Evolutionary conservation across 2,113 vertebrate genomes (phyloP).

Genomic region (Clupea harengus): DNA sequence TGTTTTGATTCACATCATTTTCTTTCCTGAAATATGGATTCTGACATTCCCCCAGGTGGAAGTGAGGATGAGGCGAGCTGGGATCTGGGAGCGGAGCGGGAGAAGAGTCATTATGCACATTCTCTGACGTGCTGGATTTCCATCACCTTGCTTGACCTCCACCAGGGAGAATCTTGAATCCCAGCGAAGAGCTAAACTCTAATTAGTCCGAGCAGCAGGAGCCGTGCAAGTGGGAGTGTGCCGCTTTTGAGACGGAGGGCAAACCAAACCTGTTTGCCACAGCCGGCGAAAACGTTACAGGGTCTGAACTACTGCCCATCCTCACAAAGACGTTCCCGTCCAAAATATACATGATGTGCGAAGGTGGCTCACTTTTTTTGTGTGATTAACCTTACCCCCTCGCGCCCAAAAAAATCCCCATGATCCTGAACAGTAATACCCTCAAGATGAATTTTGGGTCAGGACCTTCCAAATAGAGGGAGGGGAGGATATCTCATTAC

Average conservation of each 20-base stretch:
- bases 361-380: background rate
- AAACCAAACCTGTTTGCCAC: background rate
- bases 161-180: conserved; percentile 1
- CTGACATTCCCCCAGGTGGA: background rate
- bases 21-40: background rate
- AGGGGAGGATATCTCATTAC: conserved; percentile 74
- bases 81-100: background rate
- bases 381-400: conserved; percentile 16
- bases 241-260: background rate
- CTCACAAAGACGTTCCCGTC: background rate
- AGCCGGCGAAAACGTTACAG: background rate
- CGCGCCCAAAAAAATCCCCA: conserved; percentile 25
- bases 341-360: background rate
- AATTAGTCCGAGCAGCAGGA: conserved; percentile 15
- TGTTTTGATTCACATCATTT: background rate
- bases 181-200: conserved; percentile 17
- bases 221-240: background rate
- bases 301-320: background rate
- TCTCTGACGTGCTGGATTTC: background rate
- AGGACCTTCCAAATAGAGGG: conserved; percentile 66
- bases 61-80: background rate
- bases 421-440: conserved; percentile 60
- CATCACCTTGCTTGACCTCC: conserved; percentile 9
- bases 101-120: background rate
- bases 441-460: conserved; percentile 64